Conservation (phyloP, 64 coral and sea anemone species). For the Stichodactyla mertensii region DNA sequence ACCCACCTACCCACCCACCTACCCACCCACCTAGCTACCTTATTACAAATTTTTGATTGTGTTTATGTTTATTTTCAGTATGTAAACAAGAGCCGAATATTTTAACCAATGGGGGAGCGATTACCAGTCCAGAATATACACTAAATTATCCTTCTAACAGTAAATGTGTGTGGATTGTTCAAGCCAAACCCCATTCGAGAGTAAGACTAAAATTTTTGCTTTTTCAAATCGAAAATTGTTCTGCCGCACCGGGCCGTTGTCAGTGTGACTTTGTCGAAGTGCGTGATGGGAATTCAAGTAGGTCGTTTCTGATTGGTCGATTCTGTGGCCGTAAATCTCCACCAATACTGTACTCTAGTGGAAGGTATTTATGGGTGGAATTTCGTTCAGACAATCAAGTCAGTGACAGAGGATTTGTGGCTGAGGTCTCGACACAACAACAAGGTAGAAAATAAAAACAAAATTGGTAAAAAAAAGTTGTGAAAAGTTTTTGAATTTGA, state of each 20-base stretch:
- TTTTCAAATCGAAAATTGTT: constrained; percentile 38
- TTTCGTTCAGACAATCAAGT: constrained; percentile 35
- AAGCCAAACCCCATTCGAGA: not conserved
- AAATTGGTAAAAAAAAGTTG: not conserved
- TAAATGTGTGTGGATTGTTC: constrained; percentile 36
- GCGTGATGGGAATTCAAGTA: constrained; percentile 36
- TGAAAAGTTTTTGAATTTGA: not conserved
- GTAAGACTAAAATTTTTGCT: not conserved
- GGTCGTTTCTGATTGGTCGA: constrained; percentile 8
- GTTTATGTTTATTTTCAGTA: constrained; percentile 1
- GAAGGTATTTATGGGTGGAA: constrained; percentile 36
- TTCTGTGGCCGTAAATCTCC: constrained; percentile 25
- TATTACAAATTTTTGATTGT: not conserved
- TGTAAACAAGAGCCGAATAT: constrained; percentile 13
- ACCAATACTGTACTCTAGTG: constrained; percentile 32
- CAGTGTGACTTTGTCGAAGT: constrained; percentile 48
- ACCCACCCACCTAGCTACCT: not conserved
- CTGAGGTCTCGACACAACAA: not conserved
- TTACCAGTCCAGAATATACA: constrained; percentile 31
- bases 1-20: not conserved
- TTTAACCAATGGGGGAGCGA: not conserved
- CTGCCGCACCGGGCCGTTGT: constrained; percentile 18
- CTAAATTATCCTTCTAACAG: constrained; percentile 11
- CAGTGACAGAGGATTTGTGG: constrained; percentile 25
- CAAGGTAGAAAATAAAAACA: constrained; percentile 1